Percentiles rank a stretch among this genome's conserved stretches.
phyloP scores from a whole-genome alignment of 2,113 vertebrate genomes.

The Macaca nemestrina region DNA sequence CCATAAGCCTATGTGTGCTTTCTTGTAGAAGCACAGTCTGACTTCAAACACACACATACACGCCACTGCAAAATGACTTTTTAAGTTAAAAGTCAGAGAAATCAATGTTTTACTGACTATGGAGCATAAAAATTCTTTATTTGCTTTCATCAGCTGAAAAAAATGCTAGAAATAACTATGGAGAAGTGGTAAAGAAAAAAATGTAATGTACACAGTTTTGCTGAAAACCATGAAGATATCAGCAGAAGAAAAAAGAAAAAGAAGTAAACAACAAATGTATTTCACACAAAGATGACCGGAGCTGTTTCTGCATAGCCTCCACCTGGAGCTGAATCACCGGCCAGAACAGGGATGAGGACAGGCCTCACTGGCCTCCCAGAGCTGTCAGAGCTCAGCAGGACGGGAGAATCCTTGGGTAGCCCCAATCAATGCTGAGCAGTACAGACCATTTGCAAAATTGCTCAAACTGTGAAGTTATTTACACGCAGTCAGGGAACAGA shows the following conservation, averaged over 20 bases:
- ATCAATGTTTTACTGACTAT: not conserved
- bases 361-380: accelerated
- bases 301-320: not conserved
- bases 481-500: not conserved
- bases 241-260: not conserved
- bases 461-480: not conserved
- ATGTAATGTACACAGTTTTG: not conserved
- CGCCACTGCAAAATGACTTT: not conserved
- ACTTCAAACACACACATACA: not conserved
- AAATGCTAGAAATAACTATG: not conserved
- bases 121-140: not conserved
- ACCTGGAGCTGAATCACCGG: not conserved
- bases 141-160: not conserved
- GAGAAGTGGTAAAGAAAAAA: not conserved
- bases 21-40: accelerated
- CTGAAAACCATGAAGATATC: not conserved
- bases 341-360: accelerated
- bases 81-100: not conserved
- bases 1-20: accelerated
- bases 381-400: not conserved
- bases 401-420: not conserved
- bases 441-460: not conserved
- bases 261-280: not conserved
- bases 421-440: accelerated
- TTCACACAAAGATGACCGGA: not conserved